These are phyloP conservation scores for Trinorchestia longiramus DNA, from an alignment of 1,140 invertebrate species.

Conservation along the genomic window DNA sequence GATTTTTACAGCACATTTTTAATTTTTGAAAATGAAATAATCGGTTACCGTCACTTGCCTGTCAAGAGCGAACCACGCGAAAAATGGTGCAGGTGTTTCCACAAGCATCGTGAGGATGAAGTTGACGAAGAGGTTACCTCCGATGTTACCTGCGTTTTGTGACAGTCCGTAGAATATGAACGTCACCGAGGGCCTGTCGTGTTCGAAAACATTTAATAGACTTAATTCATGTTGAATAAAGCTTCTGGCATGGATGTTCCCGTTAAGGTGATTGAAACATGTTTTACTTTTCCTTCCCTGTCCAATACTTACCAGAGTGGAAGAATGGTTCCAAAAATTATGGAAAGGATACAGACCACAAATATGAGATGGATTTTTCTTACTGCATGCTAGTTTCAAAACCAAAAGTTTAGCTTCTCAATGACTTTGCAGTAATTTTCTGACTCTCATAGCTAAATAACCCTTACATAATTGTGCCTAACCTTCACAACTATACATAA, in stretches of 20 bases:
- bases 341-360: neutral
- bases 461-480: too few relatives aligned
- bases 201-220: neutral
- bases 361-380: too few relatives aligned
- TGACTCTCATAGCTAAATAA: too few relatives aligned
- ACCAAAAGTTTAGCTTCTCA: too few relatives aligned
- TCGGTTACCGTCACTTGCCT: too few relatives aligned
- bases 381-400: too few relatives aligned
- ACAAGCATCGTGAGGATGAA: conserved; percentile 57
- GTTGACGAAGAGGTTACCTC: conserved; percentile 55
- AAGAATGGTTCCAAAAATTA: neutral
- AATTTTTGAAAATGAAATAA: too few relatives aligned
- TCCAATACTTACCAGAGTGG: neutral
- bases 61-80: conserved; percentile 46
- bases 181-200: conserved; percentile 43
- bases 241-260: neutral
- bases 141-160: conserved; percentile 56
- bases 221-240: neutral
- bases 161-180: conserved; percentile 56
- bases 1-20: too few relatives aligned
- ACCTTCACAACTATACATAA: too few relatives aligned
- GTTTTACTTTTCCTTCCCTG: neutral
- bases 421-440: too few relatives aligned
- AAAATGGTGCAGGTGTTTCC: conserved; percentile 49
- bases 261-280: neutral